These are phyloP conservation scores for Illadopsis cleaveri DNA, from an alignment of 2,113 vertebrate species.

Conservation along the genomic window DNA sequence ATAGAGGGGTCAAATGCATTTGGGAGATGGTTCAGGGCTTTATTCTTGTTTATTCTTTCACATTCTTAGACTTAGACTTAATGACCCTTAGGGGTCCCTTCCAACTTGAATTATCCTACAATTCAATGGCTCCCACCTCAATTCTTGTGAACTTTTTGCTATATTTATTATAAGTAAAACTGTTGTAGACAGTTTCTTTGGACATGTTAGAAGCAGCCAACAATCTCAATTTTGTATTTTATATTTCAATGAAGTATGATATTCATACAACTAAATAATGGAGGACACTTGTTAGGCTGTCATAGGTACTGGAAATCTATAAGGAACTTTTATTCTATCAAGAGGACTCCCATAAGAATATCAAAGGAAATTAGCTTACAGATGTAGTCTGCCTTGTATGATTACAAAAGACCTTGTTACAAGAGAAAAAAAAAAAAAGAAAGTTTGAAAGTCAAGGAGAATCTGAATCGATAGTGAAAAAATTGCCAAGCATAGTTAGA, in stretches of 20 bases:
- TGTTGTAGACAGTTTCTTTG: neutral
- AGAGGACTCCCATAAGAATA: neutral
- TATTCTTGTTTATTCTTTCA: neutral
- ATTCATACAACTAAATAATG: neutral
- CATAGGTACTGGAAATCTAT: neutral
- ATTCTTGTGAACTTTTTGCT: neutral
- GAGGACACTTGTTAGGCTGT: neutral
- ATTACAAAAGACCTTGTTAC: neutral
- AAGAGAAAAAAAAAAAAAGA: neutral
- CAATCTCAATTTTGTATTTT: neutral
- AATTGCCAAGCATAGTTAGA: neutral
- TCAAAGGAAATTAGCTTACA: slow-evolving; percentile 7
- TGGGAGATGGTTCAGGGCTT: neutral
- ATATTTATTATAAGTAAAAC: neutral
- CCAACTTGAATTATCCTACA: neutral
- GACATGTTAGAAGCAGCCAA: neutral
- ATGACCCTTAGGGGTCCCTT: neutral
- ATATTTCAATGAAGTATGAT: neutral
- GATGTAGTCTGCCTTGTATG: neutral
- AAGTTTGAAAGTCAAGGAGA: neutral
- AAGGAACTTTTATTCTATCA: neutral
- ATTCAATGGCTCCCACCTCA: neutral
- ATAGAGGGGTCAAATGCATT: neutral
- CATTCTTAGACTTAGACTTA: neutral
- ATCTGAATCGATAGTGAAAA: neutral